phyloP scores from a whole-genome alignment of 1,140 invertebrate species.

The Papilio polytes region DNA sequence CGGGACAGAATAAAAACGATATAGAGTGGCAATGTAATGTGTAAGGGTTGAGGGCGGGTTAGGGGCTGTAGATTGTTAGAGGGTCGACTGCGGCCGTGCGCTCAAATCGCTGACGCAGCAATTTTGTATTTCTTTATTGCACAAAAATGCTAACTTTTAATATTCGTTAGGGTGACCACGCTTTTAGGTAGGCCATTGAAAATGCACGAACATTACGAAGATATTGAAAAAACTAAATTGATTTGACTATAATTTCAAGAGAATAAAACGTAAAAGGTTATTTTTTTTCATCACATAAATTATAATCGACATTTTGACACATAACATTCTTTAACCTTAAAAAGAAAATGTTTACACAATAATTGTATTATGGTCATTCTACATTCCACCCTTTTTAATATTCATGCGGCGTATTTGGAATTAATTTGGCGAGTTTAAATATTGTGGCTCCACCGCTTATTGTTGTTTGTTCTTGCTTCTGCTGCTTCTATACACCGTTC shows the following conservation, averaged over 20 bases:
- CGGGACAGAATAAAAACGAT: slow-evolving; percentile 57
- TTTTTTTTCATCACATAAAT: too few relatives aligned
- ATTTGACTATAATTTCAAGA: too few relatives aligned
- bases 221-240: too few relatives aligned
- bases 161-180: slow-evolving; percentile 45
- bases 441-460: slow-evolving; percentile 55
- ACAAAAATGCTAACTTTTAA: slow-evolving; percentile 66
- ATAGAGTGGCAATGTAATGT: slow-evolving; percentile 58
- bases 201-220: too few relatives aligned
- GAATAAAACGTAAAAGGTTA: too few relatives aligned
- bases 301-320: too few relatives aligned
- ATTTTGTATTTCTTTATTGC: slow-evolving; percentile 70
- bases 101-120: slow-evolving; percentile 59
- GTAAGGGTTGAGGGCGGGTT: slow-evolving; percentile 42
- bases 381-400: slow-evolving; percentile 65
- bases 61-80: slow-evolving; percentile 50
- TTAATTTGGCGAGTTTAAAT: slow-evolving; percentile 71
- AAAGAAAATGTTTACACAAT: too few relatives aligned
- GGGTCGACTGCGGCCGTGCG: slow-evolving; percentile 54
- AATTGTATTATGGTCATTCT: slow-evolving; percentile 47
- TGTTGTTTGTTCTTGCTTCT: slow-evolving; percentile 53
- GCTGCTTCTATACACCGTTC: slow-evolving; percentile 23
- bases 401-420: slow-evolving; percentile 61
- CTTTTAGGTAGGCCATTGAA: too few relatives aligned
- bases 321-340: too few relatives aligned